These are phyloP conservation scores for Drosophila leontia DNA, from an alignment of 1,140 invertebrate species.

Conservation along the genomic window DNA sequence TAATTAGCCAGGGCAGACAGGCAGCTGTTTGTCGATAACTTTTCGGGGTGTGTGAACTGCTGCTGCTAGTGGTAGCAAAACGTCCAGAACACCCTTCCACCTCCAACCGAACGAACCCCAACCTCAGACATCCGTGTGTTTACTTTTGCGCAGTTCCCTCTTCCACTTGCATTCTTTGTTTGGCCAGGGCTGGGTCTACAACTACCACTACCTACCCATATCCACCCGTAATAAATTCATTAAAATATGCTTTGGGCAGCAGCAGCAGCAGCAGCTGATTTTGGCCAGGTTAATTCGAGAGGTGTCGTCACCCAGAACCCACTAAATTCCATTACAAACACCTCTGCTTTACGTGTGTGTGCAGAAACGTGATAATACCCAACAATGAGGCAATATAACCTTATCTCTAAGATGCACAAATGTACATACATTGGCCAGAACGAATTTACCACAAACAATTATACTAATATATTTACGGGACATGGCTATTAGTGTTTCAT, in stretches of 20 bases:
- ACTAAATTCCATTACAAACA: constrained; percentile 22
- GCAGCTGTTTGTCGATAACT: constrained; percentile 28
- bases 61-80: constrained; percentile 8
- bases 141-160: constrained; percentile 60
- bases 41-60: constrained; percentile 38
- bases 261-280: constrained; percentile 22
- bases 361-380: constrained; percentile 26
- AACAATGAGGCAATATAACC: constrained; percentile 26
- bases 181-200: constrained; percentile 24
- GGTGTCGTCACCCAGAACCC: constrained; percentile 33
- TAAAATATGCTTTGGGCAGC: constrained; percentile 12
- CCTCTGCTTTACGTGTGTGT: neutral
- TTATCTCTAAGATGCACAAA: constrained; percentile 22
- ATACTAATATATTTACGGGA: constrained; percentile 20
- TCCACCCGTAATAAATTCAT: constrained; percentile 16
- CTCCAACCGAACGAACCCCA: constrained; percentile 2
- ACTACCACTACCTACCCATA: neutral
- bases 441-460: constrained; percentile 9
- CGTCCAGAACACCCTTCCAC: constrained; percentile 2
- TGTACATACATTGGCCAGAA: neutral
- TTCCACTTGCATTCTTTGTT: constrained; percentile 41
- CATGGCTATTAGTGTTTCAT: constrained; percentile 16
- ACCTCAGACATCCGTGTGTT: constrained; percentile 34
- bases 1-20: constrained; percentile 13
- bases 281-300: constrained; percentile 25